Evolutionary conservation across 2,797 vertebrate genomes (phyloP).

Genomic region (Podargus strigoides): DNA sequence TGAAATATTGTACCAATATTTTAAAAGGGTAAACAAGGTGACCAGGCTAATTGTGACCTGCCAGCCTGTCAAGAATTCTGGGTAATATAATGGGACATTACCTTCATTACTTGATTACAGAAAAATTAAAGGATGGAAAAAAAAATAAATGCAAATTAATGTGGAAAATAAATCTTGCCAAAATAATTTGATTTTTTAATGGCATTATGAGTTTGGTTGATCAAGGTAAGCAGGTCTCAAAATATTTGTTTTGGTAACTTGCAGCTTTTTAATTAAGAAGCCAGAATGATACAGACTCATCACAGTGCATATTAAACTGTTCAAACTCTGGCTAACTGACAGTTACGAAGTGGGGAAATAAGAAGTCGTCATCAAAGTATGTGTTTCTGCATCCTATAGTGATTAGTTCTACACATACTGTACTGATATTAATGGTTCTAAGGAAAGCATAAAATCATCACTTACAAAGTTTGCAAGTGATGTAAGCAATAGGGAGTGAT

Average conservation of each 20-base stretch:
- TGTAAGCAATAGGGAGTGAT: neutral
- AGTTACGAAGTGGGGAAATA: constrained; percentile 13
- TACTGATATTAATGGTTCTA: neutral
- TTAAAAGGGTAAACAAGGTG: constrained; percentile 37
- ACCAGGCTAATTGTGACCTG: neutral
- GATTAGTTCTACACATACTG: neutral
- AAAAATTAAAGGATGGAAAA: constrained; percentile 27
- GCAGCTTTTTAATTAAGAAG: constrained; percentile 34
- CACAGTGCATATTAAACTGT: neutral
- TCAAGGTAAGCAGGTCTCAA: constrained; percentile 22
- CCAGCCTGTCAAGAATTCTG: constrained; percentile 9
- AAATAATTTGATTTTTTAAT: constrained; percentile 37
- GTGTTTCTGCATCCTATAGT: neutral
- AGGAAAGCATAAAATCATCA: neutral
- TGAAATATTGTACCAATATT: constrained; percentile 21
- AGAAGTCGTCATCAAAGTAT: neutral
- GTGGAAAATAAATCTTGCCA: neutral
- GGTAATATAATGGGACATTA: constrained; percentile 5
- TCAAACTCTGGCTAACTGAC: neutral
- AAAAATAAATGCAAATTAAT: constrained; percentile 27
- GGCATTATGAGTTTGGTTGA: neutral
- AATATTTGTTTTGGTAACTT: constrained; percentile 9
- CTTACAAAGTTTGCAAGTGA: neutral
- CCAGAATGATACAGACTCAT: neutral
- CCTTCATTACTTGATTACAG: constrained; percentile 13